These are phyloP conservation scores for Andrena haemorrhoa DNA, from an alignment of 2,888 invertebrate genomes.

Conservation along the genomic window DNA sequence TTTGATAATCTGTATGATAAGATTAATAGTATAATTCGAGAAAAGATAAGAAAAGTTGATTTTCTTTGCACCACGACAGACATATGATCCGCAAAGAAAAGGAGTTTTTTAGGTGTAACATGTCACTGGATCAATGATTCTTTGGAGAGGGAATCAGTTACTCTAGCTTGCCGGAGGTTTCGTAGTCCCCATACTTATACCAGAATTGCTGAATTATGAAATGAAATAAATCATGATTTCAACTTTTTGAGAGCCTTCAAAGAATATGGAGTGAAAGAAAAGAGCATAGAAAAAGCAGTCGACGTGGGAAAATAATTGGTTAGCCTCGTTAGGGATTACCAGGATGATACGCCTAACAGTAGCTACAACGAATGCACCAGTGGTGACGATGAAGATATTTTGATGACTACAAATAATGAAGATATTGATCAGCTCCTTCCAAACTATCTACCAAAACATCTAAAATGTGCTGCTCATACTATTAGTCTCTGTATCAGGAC, in stretches of 20 bases:
- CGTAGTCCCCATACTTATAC: neutral
- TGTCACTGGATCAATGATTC: neutral
- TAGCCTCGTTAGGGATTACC: neutral
- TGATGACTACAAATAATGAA: neutral
- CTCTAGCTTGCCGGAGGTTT: neutral
- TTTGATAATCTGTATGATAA: neutral
- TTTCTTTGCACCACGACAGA: neutral
- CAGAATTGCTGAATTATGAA: neutral
- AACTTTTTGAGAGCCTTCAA: neutral
- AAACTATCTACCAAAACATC: neutral
- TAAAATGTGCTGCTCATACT: neutral
- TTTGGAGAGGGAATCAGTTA: neutral
- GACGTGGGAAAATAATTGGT: neutral
- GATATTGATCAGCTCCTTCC: neutral
- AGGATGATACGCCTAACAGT: neutral
- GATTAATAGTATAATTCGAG: neutral
- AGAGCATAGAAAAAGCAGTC: neutral
- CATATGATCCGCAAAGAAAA: neutral
- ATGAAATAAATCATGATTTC: neutral
- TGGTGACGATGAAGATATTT: neutral
- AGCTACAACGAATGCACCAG: neutral
- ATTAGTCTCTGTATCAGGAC: neutral
- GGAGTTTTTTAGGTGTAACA: constrained; percentile 4
- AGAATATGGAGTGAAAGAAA: neutral
- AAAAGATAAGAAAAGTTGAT: neutral